These are phyloP conservation scores for Equus quagga DNA, from an alignment of 2,113 vertebrate species.

Conservation along the genomic window DNA sequence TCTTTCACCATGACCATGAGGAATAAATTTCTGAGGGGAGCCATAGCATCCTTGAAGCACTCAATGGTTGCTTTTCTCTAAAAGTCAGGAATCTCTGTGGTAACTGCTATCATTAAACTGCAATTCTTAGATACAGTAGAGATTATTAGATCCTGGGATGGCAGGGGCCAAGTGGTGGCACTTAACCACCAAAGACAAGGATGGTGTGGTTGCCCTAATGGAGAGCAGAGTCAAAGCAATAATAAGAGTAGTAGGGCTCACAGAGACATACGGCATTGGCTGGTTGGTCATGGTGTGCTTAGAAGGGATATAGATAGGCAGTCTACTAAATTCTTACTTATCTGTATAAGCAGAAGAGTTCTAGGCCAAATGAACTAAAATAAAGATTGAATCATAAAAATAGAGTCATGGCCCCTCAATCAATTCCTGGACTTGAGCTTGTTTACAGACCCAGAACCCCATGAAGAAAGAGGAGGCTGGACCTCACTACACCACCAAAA, in stretches of 20 bases:
- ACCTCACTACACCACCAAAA: neutral
- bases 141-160: neutral
- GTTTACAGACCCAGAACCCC: neutral
- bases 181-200: neutral
- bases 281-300: neutral
- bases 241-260: neutral
- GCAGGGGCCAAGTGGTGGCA: neutral
- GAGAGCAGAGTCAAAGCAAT: neutral
- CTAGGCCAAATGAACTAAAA: neutral
- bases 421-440: neutral
- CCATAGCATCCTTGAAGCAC: neutral
- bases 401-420: neutral
- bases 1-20: neutral
- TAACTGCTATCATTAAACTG: neutral
- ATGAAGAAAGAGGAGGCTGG: neutral
- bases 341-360: neutral
- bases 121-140: neutral
- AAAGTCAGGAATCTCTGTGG: neutral
- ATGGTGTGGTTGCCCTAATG: neutral
- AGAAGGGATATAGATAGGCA: neutral
- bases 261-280: neutral
- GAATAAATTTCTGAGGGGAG: neutral
- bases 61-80: neutral
- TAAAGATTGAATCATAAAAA: neutral
- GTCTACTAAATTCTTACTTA: neutral